Percentiles rank a stretch among this genome's conserved stretches.
These are phyloP conservation scores for Halichondria panicea DNA, from an alignment of 37 sponge, comb jelly and placozoan species.

Conservation along the genomic window DNA sequence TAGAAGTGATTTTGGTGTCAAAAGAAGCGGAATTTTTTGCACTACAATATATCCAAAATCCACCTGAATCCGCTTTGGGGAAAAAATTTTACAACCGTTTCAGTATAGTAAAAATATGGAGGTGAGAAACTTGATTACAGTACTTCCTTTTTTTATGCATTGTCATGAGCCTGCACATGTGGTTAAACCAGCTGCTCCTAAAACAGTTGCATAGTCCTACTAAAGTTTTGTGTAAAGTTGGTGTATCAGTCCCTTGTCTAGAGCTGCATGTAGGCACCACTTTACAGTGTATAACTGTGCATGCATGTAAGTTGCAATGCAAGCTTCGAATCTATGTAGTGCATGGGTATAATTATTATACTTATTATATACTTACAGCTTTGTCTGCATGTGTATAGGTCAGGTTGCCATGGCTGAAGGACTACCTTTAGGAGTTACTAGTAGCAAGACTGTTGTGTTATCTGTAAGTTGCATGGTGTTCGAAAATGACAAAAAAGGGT, in stretches of 20 bases:
- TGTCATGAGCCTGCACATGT: neutral
- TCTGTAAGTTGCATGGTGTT: too few relatives aligned
- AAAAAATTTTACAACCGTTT: neutral
- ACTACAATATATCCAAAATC: conserved; percentile 11
- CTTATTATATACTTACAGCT: neutral
- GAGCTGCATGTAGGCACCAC: neutral
- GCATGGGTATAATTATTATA: neutral
- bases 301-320: neutral
- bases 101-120: too few relatives aligned
- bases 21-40: conserved; percentile 3
- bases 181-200: too few relatives aligned
- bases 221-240: neutral
- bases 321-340: too few relatives aligned
- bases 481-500: too few relatives aligned
- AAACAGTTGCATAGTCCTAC: neutral
- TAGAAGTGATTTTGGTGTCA: conserved; percentile 7
- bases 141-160: too few relatives aligned
- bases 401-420: conserved; percentile 6
- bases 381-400: neutral
- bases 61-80: conserved; percentile 1
- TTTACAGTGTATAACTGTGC: neutral
- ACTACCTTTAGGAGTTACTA: neutral
- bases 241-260: neutral
- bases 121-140: too few relatives aligned
- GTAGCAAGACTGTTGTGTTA: too few relatives aligned